Percentiles rank a stretch among this genome's conserved stretches.
These are phyloP conservation scores for Tyria jacobaeae DNA, from an alignment of 2,888 invertebrate species.

Conservation along the genomic window DNA sequence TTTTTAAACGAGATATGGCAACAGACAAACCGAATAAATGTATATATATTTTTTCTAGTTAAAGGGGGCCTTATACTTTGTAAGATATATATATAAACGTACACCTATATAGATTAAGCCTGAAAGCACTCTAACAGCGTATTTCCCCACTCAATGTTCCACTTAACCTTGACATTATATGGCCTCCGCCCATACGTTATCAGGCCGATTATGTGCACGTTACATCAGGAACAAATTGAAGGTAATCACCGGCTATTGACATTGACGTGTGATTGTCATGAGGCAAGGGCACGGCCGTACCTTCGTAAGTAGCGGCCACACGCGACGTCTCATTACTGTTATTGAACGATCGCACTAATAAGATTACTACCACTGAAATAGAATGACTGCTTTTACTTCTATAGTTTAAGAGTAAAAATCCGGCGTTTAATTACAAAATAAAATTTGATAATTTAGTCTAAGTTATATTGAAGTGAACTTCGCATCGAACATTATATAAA, in stretches of 20 bases:
- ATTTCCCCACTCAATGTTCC: constrained; percentile 1
- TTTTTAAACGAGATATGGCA: too few species aligned
- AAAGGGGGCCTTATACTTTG: background rate
- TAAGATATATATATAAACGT: background rate
- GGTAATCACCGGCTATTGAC: constrained; percentile 33
- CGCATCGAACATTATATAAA: too few species aligned
- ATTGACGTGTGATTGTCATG: constrained; percentile 35
- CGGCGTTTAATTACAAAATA: too few species aligned
- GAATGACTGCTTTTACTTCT: background rate
- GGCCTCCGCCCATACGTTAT: constrained; percentile 17
- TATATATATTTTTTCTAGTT: too few species aligned
- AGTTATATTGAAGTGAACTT: too few species aligned
- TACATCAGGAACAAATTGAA: constrained; percentile 19
- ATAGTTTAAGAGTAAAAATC: background rate
- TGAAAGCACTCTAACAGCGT: constrained; percentile 5
- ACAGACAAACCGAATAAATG: too few species aligned
- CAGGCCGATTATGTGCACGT: constrained; percentile 36
- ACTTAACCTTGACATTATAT: constrained; percentile 27
- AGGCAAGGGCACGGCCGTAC: constrained; percentile 33
- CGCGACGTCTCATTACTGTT: constrained; percentile 46
- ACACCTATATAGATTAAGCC: background rate
- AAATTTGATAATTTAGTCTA: too few species aligned
- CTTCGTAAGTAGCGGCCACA: constrained; percentile 35
- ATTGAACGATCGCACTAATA: constrained; percentile 27
- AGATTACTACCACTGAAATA: constrained; percentile 13